Conservation (phyloP, 2,797 vertebrate species). For the Odontamblyopus rebecca region DNA sequence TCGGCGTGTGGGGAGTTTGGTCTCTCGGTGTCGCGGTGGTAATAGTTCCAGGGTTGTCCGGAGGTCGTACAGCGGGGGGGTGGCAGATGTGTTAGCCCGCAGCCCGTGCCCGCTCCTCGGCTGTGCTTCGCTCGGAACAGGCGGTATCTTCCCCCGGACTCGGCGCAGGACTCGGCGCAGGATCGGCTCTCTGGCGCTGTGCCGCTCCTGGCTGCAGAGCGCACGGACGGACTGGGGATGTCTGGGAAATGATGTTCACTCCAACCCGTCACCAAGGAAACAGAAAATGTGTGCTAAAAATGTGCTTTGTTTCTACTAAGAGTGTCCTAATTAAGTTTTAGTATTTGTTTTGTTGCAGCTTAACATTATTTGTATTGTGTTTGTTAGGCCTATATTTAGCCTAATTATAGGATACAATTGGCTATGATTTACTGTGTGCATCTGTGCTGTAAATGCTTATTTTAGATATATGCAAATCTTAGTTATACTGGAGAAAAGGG, state of each 20-base stretch:
- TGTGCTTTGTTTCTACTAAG: neutral
- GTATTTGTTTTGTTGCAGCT: neutral
- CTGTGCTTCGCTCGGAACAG: slow-evolving; percentile 40
- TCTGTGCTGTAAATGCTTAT: too few relatives aligned
- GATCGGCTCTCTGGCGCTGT: too few relatives aligned
- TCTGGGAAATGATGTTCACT: slow-evolving; percentile 84
- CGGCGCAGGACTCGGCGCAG: slow-evolving; percentile 41
- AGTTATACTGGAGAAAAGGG: too few relatives aligned
- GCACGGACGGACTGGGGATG: slow-evolving; percentile 45
- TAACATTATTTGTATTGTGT: too few relatives aligned
- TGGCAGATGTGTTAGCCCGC: slow-evolving; percentile 48
- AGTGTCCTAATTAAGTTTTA: too few relatives aligned
- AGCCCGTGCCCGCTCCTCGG: slow-evolving; percentile 35
- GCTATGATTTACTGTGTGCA: too few relatives aligned
- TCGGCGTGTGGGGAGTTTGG: slow-evolving; percentile 14
- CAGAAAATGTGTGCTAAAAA: slow-evolving; percentile 7
- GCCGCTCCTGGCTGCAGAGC: slow-evolving; percentile 26
- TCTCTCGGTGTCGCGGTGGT: slow-evolving; percentile 16
- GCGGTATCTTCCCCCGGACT: slow-evolving; percentile 8
- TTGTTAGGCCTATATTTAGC: too few relatives aligned
- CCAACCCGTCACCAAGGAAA: slow-evolving; percentile 8
- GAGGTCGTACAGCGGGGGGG: neutral
- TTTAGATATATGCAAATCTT: too few relatives aligned
- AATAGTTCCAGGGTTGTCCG: slow-evolving; percentile 29
- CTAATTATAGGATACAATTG: too few relatives aligned